These are phyloP conservation scores for Polyploca ridens DNA, from an alignment of 2,888 invertebrate genomes.

Conservation along the genomic window DNA sequence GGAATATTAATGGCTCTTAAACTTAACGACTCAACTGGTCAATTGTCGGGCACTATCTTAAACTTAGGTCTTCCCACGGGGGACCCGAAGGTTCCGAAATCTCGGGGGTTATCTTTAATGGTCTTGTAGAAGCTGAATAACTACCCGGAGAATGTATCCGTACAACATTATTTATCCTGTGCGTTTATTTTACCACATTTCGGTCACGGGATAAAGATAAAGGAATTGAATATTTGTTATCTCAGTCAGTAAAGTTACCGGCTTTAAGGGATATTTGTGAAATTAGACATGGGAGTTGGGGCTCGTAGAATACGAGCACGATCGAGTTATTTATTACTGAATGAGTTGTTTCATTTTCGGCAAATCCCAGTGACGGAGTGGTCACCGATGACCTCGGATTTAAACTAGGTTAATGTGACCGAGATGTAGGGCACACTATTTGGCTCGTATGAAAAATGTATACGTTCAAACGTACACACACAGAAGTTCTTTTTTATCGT, in stretches of 20 bases:
- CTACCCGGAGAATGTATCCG: constrained; percentile 37
- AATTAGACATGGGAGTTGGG: constrained; percentile 2
- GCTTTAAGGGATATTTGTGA: constrained; percentile 18
- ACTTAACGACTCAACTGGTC: constrained; percentile 49
- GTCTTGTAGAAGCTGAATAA: constrained; percentile 55
- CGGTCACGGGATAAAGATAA: constrained; percentile 28
- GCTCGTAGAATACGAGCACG: not conserved
- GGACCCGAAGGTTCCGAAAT: constrained; percentile 42
- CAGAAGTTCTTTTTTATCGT: constrained; percentile 39
- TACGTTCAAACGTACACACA: constrained; percentile 44
- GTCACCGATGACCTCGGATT: constrained; percentile 62
- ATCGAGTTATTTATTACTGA: constrained; percentile 23
- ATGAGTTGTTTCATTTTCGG: constrained; percentile 33
- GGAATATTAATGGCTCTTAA: constrained; percentile 26
- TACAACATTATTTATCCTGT: constrained; percentile 36
- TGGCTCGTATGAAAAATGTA: constrained; percentile 56
- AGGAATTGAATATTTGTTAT: constrained; percentile 20
- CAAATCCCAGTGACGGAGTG: constrained; percentile 57
- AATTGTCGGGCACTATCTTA: constrained; percentile 49
- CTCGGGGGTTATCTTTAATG: constrained; percentile 60
- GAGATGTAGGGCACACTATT: constrained; percentile 69
- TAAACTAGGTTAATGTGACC: constrained; percentile 77
- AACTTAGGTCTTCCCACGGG: constrained; percentile 51
- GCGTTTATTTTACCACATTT: constrained; percentile 34
- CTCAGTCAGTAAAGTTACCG: constrained; percentile 24